Base-by-base conservation (phyloP, 37 sponge, comb jelly and placozoan genomes). In the Hexactinellida sp. region DNA sequence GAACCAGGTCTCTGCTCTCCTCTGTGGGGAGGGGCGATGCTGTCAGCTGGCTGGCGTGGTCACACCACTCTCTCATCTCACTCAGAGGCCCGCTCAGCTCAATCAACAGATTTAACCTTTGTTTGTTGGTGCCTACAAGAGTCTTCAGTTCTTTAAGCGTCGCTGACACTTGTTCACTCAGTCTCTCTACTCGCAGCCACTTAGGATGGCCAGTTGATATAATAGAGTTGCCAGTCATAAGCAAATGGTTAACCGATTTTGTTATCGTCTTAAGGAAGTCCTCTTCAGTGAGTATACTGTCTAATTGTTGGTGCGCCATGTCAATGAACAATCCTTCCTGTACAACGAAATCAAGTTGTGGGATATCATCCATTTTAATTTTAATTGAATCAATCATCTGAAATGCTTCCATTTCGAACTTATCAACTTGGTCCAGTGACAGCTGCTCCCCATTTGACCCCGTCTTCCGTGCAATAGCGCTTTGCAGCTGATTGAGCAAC, bases 161-260 rank as follows among this genome's bases (percentile, higher is more conserved):
- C 3, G 21, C 76, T 7, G 76, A 63, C 34, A 63, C 30, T 28
- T 63, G 76, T 28, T 63, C 76, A n/a, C 76, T 63, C 5, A 63
- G 76, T n/a, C 76, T 10, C 76, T 63, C 76, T n/a, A 63, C 76
- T 7, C 76, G 21, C 32, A 63, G 76, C 76, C 76, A 63, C 34
- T 63, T 63, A n/a, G 76, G 28, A n/a, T 63, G 76, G 3, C 76
- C 76, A 32, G 76, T 63, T 7, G 76, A 63, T 10, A 63, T 63
- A 7, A 63, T 63, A n/a, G 76, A 63, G 76, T 63, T 63, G 34
- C 76, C 76, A 25, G 76, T 63, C 76, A 63, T 63, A 3, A 63
- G 21, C 28, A 63, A 23, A n/a, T 63, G 76, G 34, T 63, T 63
- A 1, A 63, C 76, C 13, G 76, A n/a, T n/a, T 63, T 63, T 3